Base-by-base conservation (phyloP, 2,113 vertebrate genomes). In the Stigmatopora nigra region DNA sequence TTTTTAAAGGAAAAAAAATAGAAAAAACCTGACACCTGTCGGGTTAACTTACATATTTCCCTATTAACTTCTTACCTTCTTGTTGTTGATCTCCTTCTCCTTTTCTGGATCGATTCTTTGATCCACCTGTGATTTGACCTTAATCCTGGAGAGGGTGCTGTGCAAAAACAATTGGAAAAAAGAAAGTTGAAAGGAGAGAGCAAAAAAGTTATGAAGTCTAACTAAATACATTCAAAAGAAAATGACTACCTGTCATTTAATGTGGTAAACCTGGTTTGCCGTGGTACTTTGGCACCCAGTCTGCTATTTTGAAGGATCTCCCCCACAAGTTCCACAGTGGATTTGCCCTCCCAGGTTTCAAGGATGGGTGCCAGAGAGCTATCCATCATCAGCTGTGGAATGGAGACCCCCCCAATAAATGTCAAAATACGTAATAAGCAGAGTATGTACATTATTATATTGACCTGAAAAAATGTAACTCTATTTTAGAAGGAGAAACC, bases 311-410 rank as follows among this genome's bases (percentile, higher is more conserved):
- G 89, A 81, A 98, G 98, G 63, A 96, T 87, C 25, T 94, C 94
- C 83, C 93, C 93, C 93, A 99, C 95, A 35, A 98, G 83, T 65
- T 98, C 94, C 73, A 96, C 89, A 0, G 93, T 93, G 35, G 90
- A 95, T 85, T 93, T 93, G 85, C 92, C 88, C 44, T 88, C 90
- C 83, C 91, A 93, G 8, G 91, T 91, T 14, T 96, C 94, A 75
- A 99, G 78, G 66, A 99, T 91, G 31, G 92, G 88, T 1, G 88
- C 91, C 70, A 98, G 88, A 65, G 94, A 94, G 73, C 87, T 86
- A 76, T 99, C 96, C 72, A 88, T 90, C 76, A 88, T 79, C 59
- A 94, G 69, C 86, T 88, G 64, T 25, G n/a, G n/a, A n/a, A n/a
- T n/a, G n/a, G n/a, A n/a, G n/a, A n/a, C n/a, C n/a, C n/a, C n/a